Base-by-base conservation (phyloP, 1,140 invertebrate species). In the Teleogryllus occipitalis region DNA sequence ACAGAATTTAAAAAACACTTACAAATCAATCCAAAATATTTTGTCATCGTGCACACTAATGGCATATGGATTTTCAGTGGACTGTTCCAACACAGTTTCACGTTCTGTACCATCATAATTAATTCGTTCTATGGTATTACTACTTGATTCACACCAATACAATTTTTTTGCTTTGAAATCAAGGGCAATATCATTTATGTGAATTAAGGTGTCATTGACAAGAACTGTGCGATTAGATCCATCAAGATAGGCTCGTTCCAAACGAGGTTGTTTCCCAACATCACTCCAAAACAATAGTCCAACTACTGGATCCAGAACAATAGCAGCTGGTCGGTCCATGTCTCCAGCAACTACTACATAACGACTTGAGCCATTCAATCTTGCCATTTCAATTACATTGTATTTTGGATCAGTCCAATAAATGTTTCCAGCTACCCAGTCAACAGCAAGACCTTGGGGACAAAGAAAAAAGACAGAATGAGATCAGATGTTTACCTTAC, bases 261-360 rank as follows among this genome's bases (percentile, higher is more conserved):
- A 87, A 83, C 88, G 88, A 47, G 85, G 83, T 46, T 79, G 82
- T 80, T 82, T 83, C 54, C 88, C 88, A 47, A 85, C 87, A 82
- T 90, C 90, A 65, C 87, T 87, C 89, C 92, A 91, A 83, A 93
- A 93, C 75, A 94, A 81, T 82, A 88, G 88, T 5, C 93, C 93
- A 76, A 83, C 83, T 8, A 85, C 83, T 14, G 92, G 90, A 87
- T 94, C 91, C 49, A 93, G 85, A n/a, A 89, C 90, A 78, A 94
- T 83, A 14, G 89, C 85, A 81, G 84, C 86, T 15, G 89, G 88
- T 78, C 87, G 86, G n/a, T 87, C 86, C 78, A 89, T 81, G 74
- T 85, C 84, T 75, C 84, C 83, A 12, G 87, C 83, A 7, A 90
- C 83, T 8, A 90, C 84, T 22, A 90, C 88, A 83, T 87, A 88